Evolutionary conservation across 2,888 invertebrate species (phyloP).

Genomic region (Drosophila suboccidentalis): DNA sequence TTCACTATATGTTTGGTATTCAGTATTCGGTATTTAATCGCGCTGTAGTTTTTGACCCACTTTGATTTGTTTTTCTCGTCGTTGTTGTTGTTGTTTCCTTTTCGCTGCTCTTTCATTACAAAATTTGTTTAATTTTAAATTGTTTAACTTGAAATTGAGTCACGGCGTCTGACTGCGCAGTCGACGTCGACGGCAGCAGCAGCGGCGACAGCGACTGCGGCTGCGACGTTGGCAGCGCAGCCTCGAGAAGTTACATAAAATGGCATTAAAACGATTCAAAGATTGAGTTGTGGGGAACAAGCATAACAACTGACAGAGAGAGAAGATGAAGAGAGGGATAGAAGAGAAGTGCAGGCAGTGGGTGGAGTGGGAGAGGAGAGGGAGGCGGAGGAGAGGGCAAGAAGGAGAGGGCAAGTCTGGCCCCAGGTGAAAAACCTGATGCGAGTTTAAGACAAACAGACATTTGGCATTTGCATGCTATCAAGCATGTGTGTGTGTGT

Average conservation of each 20-base stretch:
- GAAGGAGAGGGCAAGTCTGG: neutral
- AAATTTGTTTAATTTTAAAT: conserved; percentile 80
- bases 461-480: conserved; percentile 78
- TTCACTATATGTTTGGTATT: conserved; percentile 26
- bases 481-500: conserved; percentile 17
- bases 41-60: conserved; percentile 68
- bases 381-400: conserved; percentile 2
- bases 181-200: conserved; percentile 16
- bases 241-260: conserved; percentile 75
- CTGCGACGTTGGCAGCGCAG: conserved; percentile 53
- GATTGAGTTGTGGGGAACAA: conserved; percentile 65
- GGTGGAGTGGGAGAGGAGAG: neutral
- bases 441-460: conserved; percentile 52
- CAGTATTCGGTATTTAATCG: conserved; percentile 45
- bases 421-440: conserved; percentile 66
- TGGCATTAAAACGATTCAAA: conserved; percentile 76
- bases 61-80: conserved; percentile 42
- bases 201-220: neutral
- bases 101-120: conserved; percentile 72
- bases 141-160: conserved; percentile 80
- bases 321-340: neutral
- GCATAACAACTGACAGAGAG: conserved; percentile 30
- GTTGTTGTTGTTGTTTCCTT: conserved; percentile 54
- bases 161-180: conserved; percentile 56
- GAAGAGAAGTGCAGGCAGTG: neutral